Evolutionary conservation across 2,797 vertebrate genomes (phyloP), one percentile per base, ranked within the genome.

Genomic region (Xerus rutilus): DNA sequence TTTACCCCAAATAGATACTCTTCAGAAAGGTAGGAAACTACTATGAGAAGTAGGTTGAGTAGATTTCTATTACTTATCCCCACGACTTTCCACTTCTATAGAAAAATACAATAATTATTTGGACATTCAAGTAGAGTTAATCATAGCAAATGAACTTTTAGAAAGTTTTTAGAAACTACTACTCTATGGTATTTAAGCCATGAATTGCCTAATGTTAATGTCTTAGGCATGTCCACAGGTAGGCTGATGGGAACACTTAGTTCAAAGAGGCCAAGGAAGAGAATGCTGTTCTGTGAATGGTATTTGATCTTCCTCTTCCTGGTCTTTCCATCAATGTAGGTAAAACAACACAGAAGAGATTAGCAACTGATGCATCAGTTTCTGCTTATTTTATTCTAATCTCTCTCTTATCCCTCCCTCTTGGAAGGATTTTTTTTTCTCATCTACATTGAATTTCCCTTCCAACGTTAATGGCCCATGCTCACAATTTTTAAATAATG

Each of bases 391-490:
- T 87, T 89, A 76, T 78, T 93, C 93, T 86, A 93, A 73, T 21
- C 30, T 94, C 95, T 91, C 28, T 83, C 86, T 96, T 73, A 82
- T 86, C 6, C 3, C 23, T 57, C 17, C 30, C 7, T 25, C n/a
- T 65, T 49, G 23, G 82, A 93, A 72, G 35, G 21, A 89, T 77
- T 45, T 57, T 49, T 52, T 96, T 85, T 92, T 65, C 49, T 89
- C 15, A n/a, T 94, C 18, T 69, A 94, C 70, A 76, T 65, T 94
- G 73, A 96, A 92, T 93, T 97, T 95, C 77, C 28, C 70, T 94
- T 84, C 64, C 91, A 93, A 92, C 93, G 45, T 79, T 95, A 97
- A 83, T 97, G 96, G 72, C 54, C 69, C 64, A 70, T 93, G 21
- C 49, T 95, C 47, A 85, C 45, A 85, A 67, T 32, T 47, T 93